Base-by-base conservation (phyloP, 2,797 vertebrate genomes). In the Propithecus perrieri region DNA sequence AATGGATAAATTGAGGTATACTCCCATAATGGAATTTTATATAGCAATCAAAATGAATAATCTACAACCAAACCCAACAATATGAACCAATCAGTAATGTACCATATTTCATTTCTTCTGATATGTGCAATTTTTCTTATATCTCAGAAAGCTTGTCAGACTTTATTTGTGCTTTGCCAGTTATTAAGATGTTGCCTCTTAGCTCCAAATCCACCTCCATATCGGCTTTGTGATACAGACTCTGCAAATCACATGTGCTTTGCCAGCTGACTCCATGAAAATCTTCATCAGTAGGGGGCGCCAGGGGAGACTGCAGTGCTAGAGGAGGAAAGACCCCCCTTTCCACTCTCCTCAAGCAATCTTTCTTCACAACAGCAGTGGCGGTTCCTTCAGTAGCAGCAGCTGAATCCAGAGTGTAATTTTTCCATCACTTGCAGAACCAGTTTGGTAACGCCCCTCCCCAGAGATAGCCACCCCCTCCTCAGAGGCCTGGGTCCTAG, bases 71-170 rank as follows among this genome's bases (percentile, higher is more conserved):
- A 92, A 75, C 59, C 28, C 57, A 96, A 74, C 46, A 26, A 18
- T 53, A 59, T 33, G 8, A 86, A 55, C 59, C 57, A 41, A 53
- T 89, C 79, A 78, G 41, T 75, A 74, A 30, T 38, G n/a, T 85
- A 43, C 46, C 41, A 7, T 41, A 22, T 61, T 79, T 90, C 24
- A 22, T 71, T 26, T 90, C 0, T 79, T 92, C 76, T 69, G 43
- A 79, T 65, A 65, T 3, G 4, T 59, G 17, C 24, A 72, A 7
- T 74, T 87, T 92, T 94, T 84, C 69, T 74, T 61, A 22, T 9
- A 78, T 61, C 63, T 92, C 38, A 84, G 57, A 92, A 94, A 83
- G 11, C 57, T 84, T 88, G 63, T 75, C 33, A 84, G 48, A 86
- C 43, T 65, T 57, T 59, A 83, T 76, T 85, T 46, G 11, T 63